These are phyloP conservation scores for Athetis lepigone DNA, from an alignment of 2,888 invertebrate genomes.

Conservation along the genomic window DNA sequence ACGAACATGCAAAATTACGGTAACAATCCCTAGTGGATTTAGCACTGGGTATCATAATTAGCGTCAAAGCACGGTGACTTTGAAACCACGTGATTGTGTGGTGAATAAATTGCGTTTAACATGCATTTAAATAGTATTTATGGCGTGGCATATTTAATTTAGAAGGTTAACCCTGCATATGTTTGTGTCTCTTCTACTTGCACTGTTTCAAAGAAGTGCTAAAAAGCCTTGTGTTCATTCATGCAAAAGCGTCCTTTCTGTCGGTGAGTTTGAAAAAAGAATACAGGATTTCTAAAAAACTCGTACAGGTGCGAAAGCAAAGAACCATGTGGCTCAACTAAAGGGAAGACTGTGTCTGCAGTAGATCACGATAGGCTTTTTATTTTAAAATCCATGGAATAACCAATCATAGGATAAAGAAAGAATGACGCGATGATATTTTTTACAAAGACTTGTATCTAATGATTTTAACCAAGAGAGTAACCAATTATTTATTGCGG, in stretches of 20 bases:
- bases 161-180: neutral
- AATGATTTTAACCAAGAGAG: too few relatives aligned
- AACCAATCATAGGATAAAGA: too few relatives aligned
- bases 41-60: constrained; percentile 28
- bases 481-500: too few relatives aligned
- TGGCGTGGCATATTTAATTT: neutral
- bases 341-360: too few relatives aligned
- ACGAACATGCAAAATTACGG: constrained; percentile 1
- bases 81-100: constrained; percentile 19
- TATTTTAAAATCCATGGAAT: too few relatives aligned
- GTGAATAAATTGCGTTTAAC: constrained; percentile 15
- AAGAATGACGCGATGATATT: too few relatives aligned
- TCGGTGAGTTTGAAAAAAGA: too few relatives aligned
- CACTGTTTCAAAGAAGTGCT: neutral
- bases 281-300: neutral
- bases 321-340: neutral
- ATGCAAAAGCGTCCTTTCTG: neutral
- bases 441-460: too few relatives aligned
- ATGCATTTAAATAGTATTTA: too few relatives aligned
- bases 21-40: constrained; percentile 8
- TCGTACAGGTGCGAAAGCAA: neutral
- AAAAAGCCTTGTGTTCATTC: neutral
- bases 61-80: constrained; percentile 12
- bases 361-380: too few relatives aligned
- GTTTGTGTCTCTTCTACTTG: neutral